A percentile compares a stretch with the other conserved stretches of the same genome.
Conservation (phyloP, 2,888 invertebrate species). For the Herminia tarsipennalis region DNA sequence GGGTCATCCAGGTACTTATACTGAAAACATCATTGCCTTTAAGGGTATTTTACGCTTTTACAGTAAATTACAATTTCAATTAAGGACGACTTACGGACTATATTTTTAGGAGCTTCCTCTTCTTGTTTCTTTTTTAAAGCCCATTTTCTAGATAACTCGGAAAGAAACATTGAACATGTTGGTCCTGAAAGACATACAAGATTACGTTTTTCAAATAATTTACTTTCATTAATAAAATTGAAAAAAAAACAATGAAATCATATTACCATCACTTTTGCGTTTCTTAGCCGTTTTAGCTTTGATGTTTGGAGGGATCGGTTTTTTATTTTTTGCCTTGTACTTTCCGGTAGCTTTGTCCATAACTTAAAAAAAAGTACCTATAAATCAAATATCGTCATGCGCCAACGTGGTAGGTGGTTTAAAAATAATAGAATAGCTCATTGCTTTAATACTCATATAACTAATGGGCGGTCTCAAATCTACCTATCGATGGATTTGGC, state of each 20-base stretch:
- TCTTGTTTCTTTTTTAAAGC: constrained; percentile 63
- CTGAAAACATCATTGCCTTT: no score
- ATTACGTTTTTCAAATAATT: no score
- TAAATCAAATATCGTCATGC: no score
- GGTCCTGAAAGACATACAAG: constrained; percentile 57
- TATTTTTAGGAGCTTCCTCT: constrained; percentile 59
- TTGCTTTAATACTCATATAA: no score
- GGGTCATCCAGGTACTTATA: no score
- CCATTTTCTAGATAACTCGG: constrained; percentile 69
- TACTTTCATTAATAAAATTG: background rate
- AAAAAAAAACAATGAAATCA: background rate
- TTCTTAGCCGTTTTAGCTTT: constrained; percentile 71
- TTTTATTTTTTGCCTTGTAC: constrained; percentile 70
- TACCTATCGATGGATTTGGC: no score
- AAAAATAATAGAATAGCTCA: no score
- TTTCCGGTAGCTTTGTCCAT: constrained; percentile 65
- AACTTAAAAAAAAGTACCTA: constrained; percentile 48
- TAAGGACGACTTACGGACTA: constrained; percentile 70
- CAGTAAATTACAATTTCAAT: background rate
- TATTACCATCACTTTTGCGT: constrained; percentile 67
- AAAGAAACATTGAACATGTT: constrained; percentile 75
- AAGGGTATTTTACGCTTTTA: background rate
- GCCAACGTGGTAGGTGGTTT: no score
- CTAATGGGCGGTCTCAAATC: no score
- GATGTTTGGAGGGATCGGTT: constrained; percentile 45